Conservation (phyloP, 2,888 invertebrate genomes). For the Cosmia trapezina region DNA sequence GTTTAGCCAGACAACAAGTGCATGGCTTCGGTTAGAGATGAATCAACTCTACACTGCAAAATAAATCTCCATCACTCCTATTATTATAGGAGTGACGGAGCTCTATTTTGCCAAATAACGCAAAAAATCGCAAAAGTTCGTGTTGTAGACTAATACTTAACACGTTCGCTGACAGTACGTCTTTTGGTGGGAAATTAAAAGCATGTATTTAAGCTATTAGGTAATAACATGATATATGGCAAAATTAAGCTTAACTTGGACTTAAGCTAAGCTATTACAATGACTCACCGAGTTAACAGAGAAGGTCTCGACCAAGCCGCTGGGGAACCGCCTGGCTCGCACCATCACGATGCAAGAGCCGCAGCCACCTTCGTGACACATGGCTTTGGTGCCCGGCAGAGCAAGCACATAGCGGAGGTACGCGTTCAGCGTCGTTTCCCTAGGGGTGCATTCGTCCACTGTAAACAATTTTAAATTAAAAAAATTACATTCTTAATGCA, state of each 20-base stretch:
- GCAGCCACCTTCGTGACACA: conserved; percentile 85
- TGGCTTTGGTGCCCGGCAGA: conserved; percentile 92
- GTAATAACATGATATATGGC: too few relatives aligned
- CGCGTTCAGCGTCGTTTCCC: conserved; percentile 91
- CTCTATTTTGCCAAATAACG: not conserved
- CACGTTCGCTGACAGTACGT: too few relatives aligned
- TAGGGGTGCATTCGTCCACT: conserved; percentile 80
- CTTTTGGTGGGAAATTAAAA: too few relatives aligned
- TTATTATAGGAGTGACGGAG: not conserved
- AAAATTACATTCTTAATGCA: too few relatives aligned
- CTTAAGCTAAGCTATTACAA: too few relatives aligned
- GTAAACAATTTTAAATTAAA: too few relatives aligned
- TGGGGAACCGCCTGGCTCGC: conserved; percentile 75
- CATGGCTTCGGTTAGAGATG: not conserved
- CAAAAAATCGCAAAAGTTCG: too few relatives aligned
- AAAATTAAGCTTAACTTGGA: too few relatives aligned
- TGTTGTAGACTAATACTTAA: not conserved
- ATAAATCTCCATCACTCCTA: too few relatives aligned
- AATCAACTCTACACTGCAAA: not conserved
- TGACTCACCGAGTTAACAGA: conserved; percentile 84
- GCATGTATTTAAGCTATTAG: too few relatives aligned
- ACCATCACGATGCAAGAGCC: conserved; percentile 84
- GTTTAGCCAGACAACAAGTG: not conserved
- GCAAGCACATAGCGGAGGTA: conserved; percentile 91
- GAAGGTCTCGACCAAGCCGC: conserved; percentile 76